Conservation (phyloP, 2,113 vertebrate species). For the Micromys minutus region DNA sequence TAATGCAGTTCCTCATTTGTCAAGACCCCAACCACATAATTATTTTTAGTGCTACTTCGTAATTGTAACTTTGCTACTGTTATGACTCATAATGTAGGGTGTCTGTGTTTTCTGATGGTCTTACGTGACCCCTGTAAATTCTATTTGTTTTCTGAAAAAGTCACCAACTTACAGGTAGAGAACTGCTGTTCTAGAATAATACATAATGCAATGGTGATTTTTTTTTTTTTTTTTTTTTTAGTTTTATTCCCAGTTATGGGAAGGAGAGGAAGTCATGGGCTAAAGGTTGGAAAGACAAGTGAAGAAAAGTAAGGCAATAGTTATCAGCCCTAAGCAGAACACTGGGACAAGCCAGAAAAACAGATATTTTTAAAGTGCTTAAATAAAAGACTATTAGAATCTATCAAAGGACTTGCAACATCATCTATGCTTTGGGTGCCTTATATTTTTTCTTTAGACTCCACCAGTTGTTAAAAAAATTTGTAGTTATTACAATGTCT, state of each 20-base stretch:
- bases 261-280: neutral
- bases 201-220: neutral
- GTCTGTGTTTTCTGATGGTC: neutral
- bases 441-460: neutral
- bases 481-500: neutral
- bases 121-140: neutral
- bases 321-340: neutral
- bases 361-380: neutral
- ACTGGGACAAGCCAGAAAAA: neutral
- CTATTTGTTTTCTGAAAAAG: neutral
- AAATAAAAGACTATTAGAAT: neutral
- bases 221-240: neutral
- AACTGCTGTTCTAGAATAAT: neutral
- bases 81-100: too few relatives aligned
- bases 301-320: neutral
- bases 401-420: neutral
- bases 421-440: too few relatives aligned
- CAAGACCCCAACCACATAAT: neutral
- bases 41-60: neutral
- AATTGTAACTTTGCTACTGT: neutral
- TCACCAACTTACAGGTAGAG: too few relatives aligned
- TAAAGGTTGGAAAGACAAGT: neutral
- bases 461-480: neutral
- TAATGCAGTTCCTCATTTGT: neutral
- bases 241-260: neutral